phyloP scores from a whole-genome alignment of 1,140 invertebrate species.

The Tribolium castaneum region DNA sequence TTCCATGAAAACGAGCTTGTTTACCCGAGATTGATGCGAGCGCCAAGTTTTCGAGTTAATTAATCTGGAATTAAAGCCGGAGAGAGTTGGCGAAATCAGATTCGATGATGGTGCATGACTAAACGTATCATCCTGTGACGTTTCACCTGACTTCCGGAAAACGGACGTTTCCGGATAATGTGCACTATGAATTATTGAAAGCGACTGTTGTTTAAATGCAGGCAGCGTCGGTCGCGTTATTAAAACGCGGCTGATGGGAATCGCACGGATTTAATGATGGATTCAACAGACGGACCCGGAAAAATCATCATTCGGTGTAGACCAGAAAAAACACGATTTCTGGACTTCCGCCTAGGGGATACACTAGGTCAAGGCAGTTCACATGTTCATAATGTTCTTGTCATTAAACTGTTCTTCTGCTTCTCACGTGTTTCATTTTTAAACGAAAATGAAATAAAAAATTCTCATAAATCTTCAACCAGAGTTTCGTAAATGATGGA shows the following conservation, averaged over 20 bases:
- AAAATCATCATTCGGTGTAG: background rate
- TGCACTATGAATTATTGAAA: constrained; percentile 26
- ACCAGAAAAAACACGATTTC: too few species aligned
- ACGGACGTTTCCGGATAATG: constrained; percentile 11
- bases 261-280: constrained; percentile 6
- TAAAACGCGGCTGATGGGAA: constrained; percentile 8
- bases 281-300: background rate
- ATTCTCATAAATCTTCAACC: too few species aligned
- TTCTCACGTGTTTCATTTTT: too few species aligned
- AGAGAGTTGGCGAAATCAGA: background rate
- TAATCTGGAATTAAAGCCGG: constrained; percentile 5
- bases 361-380: too few species aligned
- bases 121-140: background rate
- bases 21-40: constrained; percentile 7
- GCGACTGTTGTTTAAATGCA: background rate
- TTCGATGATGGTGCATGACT: background rate
- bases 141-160: constrained; percentile 27
- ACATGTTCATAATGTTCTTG: too few species aligned
- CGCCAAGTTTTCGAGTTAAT: constrained; percentile 5
- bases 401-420: too few species aligned
- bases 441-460: too few species aligned
- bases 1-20: constrained; percentile 4
- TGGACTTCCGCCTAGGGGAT: too few species aligned
- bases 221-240: background rate
- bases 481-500: too few species aligned